phyloP scores from a whole-genome alignment of 2,113 vertebrate genomes.

The Rana temporaria region DNA sequence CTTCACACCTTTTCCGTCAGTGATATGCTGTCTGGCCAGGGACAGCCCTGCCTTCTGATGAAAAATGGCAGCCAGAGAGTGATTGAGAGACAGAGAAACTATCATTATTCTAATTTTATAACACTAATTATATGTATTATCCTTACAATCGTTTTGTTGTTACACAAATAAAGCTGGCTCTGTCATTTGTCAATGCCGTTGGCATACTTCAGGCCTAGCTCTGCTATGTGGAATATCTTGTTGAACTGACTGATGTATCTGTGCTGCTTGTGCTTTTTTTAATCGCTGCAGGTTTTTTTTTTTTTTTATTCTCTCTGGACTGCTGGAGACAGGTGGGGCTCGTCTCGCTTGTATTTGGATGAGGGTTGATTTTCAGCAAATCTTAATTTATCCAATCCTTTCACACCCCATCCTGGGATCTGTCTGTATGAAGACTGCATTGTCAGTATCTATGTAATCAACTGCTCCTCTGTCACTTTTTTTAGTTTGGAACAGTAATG shows the following conservation, averaged over 20 bases:
- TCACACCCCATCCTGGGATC: conserved; percentile 4
- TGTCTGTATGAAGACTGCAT: conserved; percentile 5
- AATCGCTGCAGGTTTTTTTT: conserved; percentile 43
- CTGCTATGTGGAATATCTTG: conserved; percentile 56
- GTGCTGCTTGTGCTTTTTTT: conserved; percentile 11
- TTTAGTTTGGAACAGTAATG: too few species aligned
- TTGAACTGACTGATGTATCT: conserved; percentile 43
- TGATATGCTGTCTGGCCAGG: background rate
- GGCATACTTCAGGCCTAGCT: conserved; percentile 47
- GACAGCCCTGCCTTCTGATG: conserved; percentile 39
- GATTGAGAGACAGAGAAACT: conserved; percentile 44
- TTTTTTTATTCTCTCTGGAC: conserved; percentile 14
- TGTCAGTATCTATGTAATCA: conserved; percentile 23
- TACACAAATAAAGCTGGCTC: conserved; percentile 57
- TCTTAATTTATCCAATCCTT: conserved; percentile 20
- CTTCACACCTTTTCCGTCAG: background rate
- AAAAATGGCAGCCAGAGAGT: conserved; percentile 42
- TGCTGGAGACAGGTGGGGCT: conserved; percentile 55
- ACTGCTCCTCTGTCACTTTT: background rate
- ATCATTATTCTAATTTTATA: conserved; percentile 59
- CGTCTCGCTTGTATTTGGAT: conserved; percentile 49
- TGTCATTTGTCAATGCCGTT: conserved; percentile 53
- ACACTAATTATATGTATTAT: conserved; percentile 58
- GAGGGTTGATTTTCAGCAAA: conserved; percentile 30
- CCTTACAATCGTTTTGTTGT: conserved; percentile 54